A percentile compares a stretch with the other conserved stretches of the same genome.
Conservation (phyloP, 1,140 invertebrate genomes). For the Kradibia gibbosae region DNA sequence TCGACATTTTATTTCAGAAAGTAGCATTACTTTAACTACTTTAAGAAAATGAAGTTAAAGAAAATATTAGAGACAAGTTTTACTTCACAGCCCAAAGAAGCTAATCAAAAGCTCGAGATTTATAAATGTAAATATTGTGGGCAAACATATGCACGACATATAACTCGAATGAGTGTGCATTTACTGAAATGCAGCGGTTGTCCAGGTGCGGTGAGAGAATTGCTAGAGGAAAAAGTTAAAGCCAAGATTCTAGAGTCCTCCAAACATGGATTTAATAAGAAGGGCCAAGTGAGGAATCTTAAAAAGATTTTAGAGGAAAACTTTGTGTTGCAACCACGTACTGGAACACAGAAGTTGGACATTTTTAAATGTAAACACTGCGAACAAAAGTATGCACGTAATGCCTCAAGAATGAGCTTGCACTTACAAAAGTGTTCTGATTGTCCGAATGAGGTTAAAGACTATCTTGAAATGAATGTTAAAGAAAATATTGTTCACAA, state of each 20-base stretch:
- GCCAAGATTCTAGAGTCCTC: conserved; percentile 45
- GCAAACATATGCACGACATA: conserved; percentile 47
- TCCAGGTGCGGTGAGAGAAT: conserved; percentile 43
- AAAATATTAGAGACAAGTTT: conserved; percentile 49
- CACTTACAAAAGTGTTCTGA: conserved; percentile 48
- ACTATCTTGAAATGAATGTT: conserved; percentile 44
- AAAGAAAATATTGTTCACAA: conserved; percentile 44
- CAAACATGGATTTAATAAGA: conserved; percentile 47
- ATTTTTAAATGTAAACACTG: conserved; percentile 51
- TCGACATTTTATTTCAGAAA: conserved; percentile 1
- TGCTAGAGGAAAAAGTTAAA: conserved; percentile 48
- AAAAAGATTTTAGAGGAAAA: conserved; percentile 50
- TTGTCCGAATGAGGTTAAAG: conserved; percentile 47
- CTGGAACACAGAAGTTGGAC: conserved; percentile 47
- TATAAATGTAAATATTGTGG: conserved; percentile 50
- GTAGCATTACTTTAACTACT: neutral
- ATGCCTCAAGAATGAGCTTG: conserved; percentile 48
- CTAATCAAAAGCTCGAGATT: conserved; percentile 50
- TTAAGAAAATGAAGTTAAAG: conserved; percentile 47
- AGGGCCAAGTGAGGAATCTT: conserved; percentile 47
- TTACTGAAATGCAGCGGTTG: conserved; percentile 47
- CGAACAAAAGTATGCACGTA: conserved; percentile 49
- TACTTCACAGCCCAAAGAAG: conserved; percentile 40
- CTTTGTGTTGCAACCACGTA: conserved; percentile 39
- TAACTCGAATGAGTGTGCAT: conserved; percentile 51